Percentiles rank a stretch among this genome's conserved stretches.
phyloP scores from a whole-genome alignment of 2,797 vertebrate species.

The Hoplostethus atlanticus region DNA sequence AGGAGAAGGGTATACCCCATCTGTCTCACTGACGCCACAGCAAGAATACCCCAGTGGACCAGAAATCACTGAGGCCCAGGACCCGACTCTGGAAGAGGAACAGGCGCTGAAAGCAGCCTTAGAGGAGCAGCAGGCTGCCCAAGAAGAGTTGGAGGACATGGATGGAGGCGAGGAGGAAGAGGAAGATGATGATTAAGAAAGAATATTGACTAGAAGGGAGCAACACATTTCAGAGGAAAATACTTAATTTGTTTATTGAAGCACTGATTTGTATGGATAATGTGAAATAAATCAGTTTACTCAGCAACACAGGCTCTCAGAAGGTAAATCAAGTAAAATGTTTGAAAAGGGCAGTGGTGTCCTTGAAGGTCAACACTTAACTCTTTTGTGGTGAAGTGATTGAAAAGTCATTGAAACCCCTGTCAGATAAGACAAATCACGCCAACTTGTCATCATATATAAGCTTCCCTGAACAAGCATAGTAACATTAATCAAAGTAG shows the following conservation, averaged over 20 bases:
- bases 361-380: no score
- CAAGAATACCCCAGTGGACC: conserved; percentile 86
- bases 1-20: conserved; percentile 84
- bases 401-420: no score
- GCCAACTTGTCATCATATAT: no score
- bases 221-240: background rate
- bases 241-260: background rate
- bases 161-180: conserved; percentile 84
- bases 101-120: conserved; percentile 80
- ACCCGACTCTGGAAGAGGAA: conserved; percentile 91
- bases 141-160: conserved; percentile 81
- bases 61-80: conserved; percentile 86
- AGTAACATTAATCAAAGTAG: no score
- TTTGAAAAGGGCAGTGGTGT: background rate
- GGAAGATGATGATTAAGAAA: conserved; percentile 73
- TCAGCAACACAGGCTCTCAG: background rate
- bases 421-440: no score
- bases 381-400: no score
- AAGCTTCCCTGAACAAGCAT: no score
- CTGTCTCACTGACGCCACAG: conserved; percentile 77
- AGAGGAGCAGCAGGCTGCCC: conserved; percentile 79
- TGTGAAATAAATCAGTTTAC: conserved; percentile 32
- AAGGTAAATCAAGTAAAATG: background rate
- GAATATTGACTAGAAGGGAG: conserved; percentile 1
- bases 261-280: conserved; percentile 4